Percentiles rank a stretch among this genome's conserved stretches.
These are phyloP conservation scores for Apostichopus parvimensis DNA, from an alignment of 35 echinoderm and acorn worm genomes.

Conservation along the genomic window DNA sequence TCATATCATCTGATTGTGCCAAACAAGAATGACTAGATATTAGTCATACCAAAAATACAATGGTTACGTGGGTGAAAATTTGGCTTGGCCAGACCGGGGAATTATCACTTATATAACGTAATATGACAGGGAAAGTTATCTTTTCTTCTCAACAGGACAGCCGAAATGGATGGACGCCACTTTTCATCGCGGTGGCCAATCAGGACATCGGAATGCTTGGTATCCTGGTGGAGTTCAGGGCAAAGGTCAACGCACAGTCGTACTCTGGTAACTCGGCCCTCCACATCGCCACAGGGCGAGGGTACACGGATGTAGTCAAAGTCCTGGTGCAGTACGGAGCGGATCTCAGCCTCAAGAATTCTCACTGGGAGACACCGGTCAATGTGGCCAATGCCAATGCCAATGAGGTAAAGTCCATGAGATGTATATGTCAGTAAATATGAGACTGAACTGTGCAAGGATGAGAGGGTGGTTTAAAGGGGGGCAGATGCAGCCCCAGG, in stretches of 20 bases:
- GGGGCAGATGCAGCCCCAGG: no score
- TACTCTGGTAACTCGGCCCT: constrained; percentile 98
- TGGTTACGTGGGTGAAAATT: no score
- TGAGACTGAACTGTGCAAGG: no score
- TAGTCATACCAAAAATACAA: no score
- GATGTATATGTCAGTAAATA: no score
- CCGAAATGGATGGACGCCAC: constrained; percentile 91
- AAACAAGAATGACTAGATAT: no score
- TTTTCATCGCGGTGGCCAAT: constrained; percentile 89
- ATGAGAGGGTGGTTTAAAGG: no score
- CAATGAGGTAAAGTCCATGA: constrained; percentile 52
- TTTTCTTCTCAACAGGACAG: constrained; percentile 61
- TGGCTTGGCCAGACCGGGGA: no score
- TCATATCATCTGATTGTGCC: no score
- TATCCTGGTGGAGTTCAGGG: constrained; percentile 66
- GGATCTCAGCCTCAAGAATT: constrained; percentile 96
- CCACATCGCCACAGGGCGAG: constrained; percentile 91
- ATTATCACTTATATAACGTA: no score
- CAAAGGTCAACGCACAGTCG: constrained; percentile 91
- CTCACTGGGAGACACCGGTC: constrained; percentile 83
- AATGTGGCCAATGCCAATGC: constrained; percentile 75
- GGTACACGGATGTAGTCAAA: constrained; percentile 83
- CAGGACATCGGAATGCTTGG: constrained; percentile 71
- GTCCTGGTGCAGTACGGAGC: constrained; percentile 85
- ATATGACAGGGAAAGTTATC: not conserved